Evolutionary conservation across 2,797 vertebrate species (phyloP).

Genomic region (Sternarchorhynchus goeldii): DNA sequence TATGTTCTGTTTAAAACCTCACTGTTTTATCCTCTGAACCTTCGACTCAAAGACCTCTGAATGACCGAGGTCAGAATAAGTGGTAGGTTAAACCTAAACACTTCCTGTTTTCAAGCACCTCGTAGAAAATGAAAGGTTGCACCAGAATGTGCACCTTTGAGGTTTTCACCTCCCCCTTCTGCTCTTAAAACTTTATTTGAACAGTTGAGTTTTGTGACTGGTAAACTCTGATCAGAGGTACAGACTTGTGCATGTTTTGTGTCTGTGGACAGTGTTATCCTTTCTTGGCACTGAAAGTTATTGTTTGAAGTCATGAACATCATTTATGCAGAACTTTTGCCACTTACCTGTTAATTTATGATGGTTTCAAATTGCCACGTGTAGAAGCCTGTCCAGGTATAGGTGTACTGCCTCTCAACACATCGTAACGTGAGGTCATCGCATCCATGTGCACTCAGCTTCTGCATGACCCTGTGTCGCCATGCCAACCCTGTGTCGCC

Average conservation of each 20-base stretch:
- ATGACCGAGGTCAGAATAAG: slow-evolving; percentile 43
- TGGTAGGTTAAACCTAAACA: slow-evolving; percentile 36
- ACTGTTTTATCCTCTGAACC: slow-evolving; percentile 4
- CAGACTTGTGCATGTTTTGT: too few relatives aligned
- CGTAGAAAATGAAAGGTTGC: not conserved
- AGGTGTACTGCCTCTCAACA: too few relatives aligned
- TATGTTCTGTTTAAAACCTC: not conserved
- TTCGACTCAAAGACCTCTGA: slow-evolving; percentile 38
- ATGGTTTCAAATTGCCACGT: too few relatives aligned
- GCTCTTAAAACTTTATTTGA: not conserved
- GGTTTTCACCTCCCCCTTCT: not conserved
- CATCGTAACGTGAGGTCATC: not conserved
- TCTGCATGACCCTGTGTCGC: slow-evolving; percentile 35
- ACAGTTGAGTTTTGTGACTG: not conserved
- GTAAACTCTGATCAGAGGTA: not conserved
- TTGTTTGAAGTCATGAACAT: too few relatives aligned
- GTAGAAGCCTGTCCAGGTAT: too few relatives aligned
- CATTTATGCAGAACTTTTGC: too few relatives aligned
- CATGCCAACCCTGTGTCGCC: slow-evolving; percentile 38
- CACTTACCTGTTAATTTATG: too few relatives aligned
- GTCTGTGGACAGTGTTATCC: too few relatives aligned
- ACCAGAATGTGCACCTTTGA: slow-evolving; percentile 1
- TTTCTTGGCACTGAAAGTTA: too few relatives aligned
- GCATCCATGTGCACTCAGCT: not conserved
- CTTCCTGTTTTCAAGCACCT: slow-evolving; percentile 49